Base-by-base conservation (phyloP, 2,888 invertebrate species). In the Synergus laeviventris region DNA sequence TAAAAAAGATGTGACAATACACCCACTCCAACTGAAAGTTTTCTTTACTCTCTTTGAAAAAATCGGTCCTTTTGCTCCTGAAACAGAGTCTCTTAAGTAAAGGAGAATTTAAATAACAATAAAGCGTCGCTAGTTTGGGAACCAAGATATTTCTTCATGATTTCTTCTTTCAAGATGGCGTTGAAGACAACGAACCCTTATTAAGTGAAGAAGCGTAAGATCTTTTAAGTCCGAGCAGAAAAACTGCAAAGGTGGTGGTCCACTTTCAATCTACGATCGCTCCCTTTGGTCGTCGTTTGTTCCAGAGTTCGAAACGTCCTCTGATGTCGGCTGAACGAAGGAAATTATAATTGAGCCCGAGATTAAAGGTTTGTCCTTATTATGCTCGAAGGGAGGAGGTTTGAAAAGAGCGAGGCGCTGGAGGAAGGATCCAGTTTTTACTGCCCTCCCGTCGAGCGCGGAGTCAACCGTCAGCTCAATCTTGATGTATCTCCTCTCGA, bases 391-490 rank as follows among this genome's bases (percentile, higher is more conserved):
- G 82, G 77, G 80, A 76, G 82, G 82, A 83, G 81, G 81, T 83
- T 79, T 83, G 84, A 85, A 86, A 85, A 83, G 82, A 79, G 81
- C 54, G 75, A 75, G 78, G 73, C 77, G 76, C 54, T 62, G 64
- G 76, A 81, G 84, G 84, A 84, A 83, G 83, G 89, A 89, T 89
- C 89, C 88, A 89, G 89, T 89, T 90, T 89, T 90, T 89, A 88
- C 88, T 81, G 84, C 82, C 81, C 79, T 80, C 78, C 80, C 80
- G 84, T 81, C 81, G 83, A 76, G 79, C 80, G 81, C 81, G 78
- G 81, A 89, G 87, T 87, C 87, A 87, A 88, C 87, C 89, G 88
- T 89, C 89, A 88, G 87, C 86, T 86, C 88, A 87, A 88, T 89
- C 89, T 89, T 89, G 88, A 89, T 89, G 88, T 88, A 89, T 89